Percentiles rank a stretch among this genome's conserved stretches.
These are phyloP conservation scores for Glossosoma conforme DNA, from an alignment of 1,140 invertebrate genomes.

Conservation along the genomic window DNA sequence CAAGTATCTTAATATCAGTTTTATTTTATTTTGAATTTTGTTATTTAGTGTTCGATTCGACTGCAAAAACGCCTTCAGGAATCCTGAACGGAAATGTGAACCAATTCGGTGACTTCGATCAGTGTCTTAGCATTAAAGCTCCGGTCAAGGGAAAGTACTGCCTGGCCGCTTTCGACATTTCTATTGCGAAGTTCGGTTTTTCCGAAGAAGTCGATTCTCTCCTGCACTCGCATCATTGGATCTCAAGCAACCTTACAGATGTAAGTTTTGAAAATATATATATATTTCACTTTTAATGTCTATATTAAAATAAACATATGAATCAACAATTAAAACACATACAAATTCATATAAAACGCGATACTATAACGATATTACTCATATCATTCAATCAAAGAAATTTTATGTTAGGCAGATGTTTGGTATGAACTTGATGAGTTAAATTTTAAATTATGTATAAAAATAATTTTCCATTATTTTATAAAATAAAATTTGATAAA, in stretches of 20 bases:
- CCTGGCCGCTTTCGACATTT: conserved; percentile 52
- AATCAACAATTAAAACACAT: too few species aligned
- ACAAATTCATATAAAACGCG: too few species aligned
- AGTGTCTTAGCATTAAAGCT: conserved; percentile 48
- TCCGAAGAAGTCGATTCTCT: conserved; percentile 47
- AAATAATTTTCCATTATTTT: conserved; percentile 1
- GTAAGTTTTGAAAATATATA: conserved; percentile 42
- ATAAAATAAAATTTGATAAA: background rate
- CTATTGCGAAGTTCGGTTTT: conserved; percentile 38
- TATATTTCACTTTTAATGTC: background rate
- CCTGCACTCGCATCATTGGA: conserved; percentile 55
- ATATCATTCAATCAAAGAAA: too few species aligned
- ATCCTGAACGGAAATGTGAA: conserved; percentile 58
- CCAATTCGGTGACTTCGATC: conserved; percentile 59
- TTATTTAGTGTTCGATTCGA: conserved; percentile 58
- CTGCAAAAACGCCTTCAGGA: conserved; percentile 56
- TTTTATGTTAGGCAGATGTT: too few species aligned
- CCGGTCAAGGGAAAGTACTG: conserved; percentile 56
- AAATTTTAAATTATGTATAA: too few species aligned
- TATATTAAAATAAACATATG: too few species aligned
- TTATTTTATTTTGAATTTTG: too few species aligned
- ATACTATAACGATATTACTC: too few species aligned
- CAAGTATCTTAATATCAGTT: too few species aligned
- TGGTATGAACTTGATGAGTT: too few species aligned
- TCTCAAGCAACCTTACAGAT: conserved; percentile 56